phyloP scores from a whole-genome alignment of 2,113 vertebrate genomes.

The Myotis lucifugus region DNA sequence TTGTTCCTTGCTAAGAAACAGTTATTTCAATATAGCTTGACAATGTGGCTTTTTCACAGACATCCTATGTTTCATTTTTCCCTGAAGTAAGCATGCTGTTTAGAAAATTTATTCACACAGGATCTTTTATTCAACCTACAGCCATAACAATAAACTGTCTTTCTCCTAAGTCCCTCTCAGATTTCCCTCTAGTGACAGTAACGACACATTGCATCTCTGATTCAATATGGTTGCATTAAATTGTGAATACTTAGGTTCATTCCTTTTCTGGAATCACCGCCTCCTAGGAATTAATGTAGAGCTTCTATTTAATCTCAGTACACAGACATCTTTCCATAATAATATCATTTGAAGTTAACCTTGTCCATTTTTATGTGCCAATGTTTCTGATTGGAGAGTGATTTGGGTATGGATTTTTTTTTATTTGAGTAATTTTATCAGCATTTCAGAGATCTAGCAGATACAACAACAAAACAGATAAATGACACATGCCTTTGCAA shows the following conservation, averaged over 20 bases:
- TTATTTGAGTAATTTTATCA: slow-evolving; percentile 40
- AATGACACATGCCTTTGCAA: neutral
- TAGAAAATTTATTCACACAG: slow-evolving; percentile 76
- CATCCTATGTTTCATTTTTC: slow-evolving; percentile 60
- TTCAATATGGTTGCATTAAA: slow-evolving; percentile 25
- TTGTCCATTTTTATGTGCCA: neutral
- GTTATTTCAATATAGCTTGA: slow-evolving; percentile 73
- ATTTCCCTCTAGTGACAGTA: slow-evolving; percentile 77
- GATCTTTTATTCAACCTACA: slow-evolving; percentile 64
- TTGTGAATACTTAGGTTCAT: slow-evolving; percentile 5
- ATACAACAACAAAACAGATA: neutral
- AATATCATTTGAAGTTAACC: neutral
- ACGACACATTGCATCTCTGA: slow-evolving; percentile 35
- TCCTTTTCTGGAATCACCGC: neutral
- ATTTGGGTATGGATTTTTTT: neutral
- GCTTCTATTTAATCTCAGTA: neutral
- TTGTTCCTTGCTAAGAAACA: slow-evolving; percentile 78
- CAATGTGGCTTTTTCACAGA: slow-evolving; percentile 72
- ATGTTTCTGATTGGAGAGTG: neutral
- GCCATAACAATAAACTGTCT: slow-evolving; percentile 53
- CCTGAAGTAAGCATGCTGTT: slow-evolving; percentile 77
- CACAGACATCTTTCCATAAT: neutral
- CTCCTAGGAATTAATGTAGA: neutral
- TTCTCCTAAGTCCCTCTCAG: slow-evolving; percentile 66
- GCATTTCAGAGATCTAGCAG: neutral